These are phyloP conservation scores for Lagocephalus sceleratus DNA, from an alignment of 2,797 vertebrate species.

Conservation along the genomic window DNA sequence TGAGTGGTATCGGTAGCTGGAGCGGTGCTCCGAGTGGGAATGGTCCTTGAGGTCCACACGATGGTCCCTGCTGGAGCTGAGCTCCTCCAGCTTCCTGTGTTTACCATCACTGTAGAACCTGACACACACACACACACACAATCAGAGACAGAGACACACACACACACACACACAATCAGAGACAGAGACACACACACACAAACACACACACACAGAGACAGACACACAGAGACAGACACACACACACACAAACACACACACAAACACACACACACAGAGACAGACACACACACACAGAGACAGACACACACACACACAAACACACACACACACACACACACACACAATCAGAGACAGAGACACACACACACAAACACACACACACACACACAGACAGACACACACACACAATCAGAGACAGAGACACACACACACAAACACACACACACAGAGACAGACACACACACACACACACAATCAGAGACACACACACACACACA, in stretches of 20 bases:
- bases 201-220: too few relatives aligned
- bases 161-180: background rate
- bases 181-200: background rate
- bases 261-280: background rate
- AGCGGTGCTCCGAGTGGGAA: constrained; percentile 81
- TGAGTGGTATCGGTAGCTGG: constrained; percentile 89
- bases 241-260: too few relatives aligned
- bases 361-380: background rate
- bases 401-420: too few relatives aligned
- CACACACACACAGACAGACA: too few relatives aligned
- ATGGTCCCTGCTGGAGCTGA: constrained; percentile 88
- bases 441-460: too few relatives aligned
- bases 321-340: background rate
- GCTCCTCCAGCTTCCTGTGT: constrained; percentile 91
- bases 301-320: background rate
- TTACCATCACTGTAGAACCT: constrained; percentile 87
- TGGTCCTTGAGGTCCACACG: constrained; percentile 88
- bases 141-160: too few relatives aligned
- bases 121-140: background rate
- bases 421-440: background rate
- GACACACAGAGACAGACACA: too few relatives aligned
- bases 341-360: too few relatives aligned
- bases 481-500: background rate
- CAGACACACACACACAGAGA: too few relatives aligned
- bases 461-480: background rate